phyloP scores from a whole-genome alignment of 2,113 vertebrate genomes.

The Rousettus leschenaultii region DNA sequence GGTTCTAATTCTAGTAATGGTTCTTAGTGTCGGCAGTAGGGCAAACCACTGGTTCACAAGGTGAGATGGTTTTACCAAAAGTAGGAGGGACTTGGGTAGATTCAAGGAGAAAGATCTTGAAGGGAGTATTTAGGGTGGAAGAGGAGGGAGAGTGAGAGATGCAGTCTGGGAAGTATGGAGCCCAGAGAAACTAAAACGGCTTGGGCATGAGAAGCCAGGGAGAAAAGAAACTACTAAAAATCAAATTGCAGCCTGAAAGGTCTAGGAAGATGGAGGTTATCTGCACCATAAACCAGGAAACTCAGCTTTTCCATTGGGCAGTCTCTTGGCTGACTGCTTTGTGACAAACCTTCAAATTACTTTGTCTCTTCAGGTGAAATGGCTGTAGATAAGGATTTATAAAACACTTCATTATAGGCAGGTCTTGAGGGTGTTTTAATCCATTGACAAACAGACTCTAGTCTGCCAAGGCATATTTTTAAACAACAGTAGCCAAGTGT shows the following conservation, averaged over 20 bases:
- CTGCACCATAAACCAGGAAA: background rate
- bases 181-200: background rate
- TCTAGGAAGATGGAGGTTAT: background rate
- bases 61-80: background rate
- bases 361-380: background rate
- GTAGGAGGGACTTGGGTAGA: background rate
- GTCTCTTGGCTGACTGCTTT: background rate
- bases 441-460: background rate
- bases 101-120: background rate
- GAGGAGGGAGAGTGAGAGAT: background rate
- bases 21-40: background rate
- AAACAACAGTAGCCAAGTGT: background rate
- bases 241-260: background rate
- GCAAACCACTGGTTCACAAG: background rate
- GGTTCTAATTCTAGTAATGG: background rate
- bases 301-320: background rate
- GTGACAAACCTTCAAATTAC: background rate
- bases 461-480: background rate
- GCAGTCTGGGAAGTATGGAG: background rate
- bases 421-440: background rate
- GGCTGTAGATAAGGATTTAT: background rate
- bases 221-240: background rate
- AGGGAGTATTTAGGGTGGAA: background rate
- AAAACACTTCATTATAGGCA: background rate
- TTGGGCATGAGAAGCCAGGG: background rate